Evolutionary conservation across 2,797 vertebrate genomes (phyloP), one percentile per base, ranked within the genome.

Genomic region (Acanthurus leucopareius): DNA sequence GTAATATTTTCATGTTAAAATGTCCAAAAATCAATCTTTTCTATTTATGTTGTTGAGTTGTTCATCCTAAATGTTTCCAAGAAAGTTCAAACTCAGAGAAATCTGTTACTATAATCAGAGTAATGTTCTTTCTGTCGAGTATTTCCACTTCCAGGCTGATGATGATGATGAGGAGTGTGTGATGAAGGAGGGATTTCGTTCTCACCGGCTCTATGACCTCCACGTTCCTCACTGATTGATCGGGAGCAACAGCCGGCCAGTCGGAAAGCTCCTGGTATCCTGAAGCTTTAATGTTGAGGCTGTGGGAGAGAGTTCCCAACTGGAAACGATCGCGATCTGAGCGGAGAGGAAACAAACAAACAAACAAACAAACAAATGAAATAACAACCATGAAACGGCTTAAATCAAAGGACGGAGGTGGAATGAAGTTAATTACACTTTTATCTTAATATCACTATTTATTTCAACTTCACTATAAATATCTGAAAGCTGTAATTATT

Each of bases 251-350:
- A 42, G 93, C 91, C 1, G 97, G 98, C 98, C 98, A 99, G 87
- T 97, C 94, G 0, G 96, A 97, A 63, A 99, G 96, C 93, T 99
- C 97, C 92, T 97, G 95, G 94, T 99, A 99, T 10, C 97, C 98
- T 0, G 79, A 71, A 14, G 97, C 96, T 94, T 96, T 97, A 65
- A 83, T 88, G 77, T 99, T 99, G 65, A 99, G 94, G 0, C 96
- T 97, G 92, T 99, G 98, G 77, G 98, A 99, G 71, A 99, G 95
- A 2, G 97, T 98, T 51, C 98, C 98, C 88, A 99, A 96, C 88
- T 99, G 98, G 95, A 96, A 99, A 88, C 96, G 97, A 86, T 99
- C 98, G 73, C 98, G 96, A 91, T 98, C 98, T 99, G 93, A 63
- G 69, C 0, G 66, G n/a, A 57, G 15, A 28, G 28, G 69, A 56